Evolutionary conservation across 1,140 invertebrate species (phyloP), one percentile per base, ranked within the genome.

Genomic region (Drosophila carrolli): DNA sequence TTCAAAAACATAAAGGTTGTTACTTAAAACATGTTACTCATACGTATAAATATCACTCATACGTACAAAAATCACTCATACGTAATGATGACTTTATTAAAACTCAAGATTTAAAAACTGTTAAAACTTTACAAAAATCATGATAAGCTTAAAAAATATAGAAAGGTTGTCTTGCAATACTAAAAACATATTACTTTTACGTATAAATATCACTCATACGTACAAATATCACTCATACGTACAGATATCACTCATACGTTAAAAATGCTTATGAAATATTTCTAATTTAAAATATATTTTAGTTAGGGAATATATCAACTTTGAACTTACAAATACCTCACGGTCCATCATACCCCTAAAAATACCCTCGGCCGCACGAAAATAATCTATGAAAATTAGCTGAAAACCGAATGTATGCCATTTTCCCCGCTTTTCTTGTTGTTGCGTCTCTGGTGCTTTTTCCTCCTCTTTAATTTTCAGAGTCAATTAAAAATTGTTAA

Each of bases 401-500:
- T 70, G 78, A 75, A 85, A 68, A 55, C 55, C 70, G 51, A 66
- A 72, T 81, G 58, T 75, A 51, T 57, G 62, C 53, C 50, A 75
- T 75, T 76, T 82, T 78, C 29, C 57, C 13, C 63, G 51, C 70
- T 82, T 48, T 57, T 44, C 16, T 32, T 58, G 32, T 55, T 47
- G 71, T 37, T 55, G 37, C 44, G 19, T 19, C 23, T 35, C 5
- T 38, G 13, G 32, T 14, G 32, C 2, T 48, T 66, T 62, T 71
- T 68, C 51, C 51, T 56, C 51, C 38, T 55, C 55, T 60, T 76
- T 79, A 86, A 89, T 89, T 80, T 89, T 88, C 84, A 89, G 80
- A 88, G 80, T 88, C 84, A 88, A 88, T 88, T 88, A 88, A 88
- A 88, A 90, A 75, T 90, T 88, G 80, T 88, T 78, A 89, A 89